A percentile compares a stretch with the other conserved stretches of the same genome.
Evolutionary conservation across 23 tunicate species (phyloP).

Genomic region (Aplidium turbinatum): DNA sequence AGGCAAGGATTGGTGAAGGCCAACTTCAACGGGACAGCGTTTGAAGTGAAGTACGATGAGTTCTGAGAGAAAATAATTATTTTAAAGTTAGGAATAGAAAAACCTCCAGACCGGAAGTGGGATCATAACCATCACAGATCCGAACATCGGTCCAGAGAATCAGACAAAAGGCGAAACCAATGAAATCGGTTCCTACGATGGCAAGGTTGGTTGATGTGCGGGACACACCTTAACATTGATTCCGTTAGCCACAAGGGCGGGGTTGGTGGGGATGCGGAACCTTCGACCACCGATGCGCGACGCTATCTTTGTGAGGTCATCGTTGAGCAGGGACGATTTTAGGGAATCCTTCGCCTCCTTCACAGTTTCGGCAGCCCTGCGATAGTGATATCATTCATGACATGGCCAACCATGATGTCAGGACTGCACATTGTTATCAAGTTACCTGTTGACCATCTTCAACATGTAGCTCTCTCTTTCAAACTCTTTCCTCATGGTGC

Average conservation of each 20-base stretch:
- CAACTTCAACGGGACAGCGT: conserved; percentile 79
- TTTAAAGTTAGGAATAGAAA: no score
- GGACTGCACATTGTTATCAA: background rate
- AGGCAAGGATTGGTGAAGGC: conserved; percentile 50
- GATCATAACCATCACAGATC: no score
- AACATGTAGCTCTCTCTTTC: conserved; percentile 56
- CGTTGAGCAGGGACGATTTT: conserved; percentile 38
- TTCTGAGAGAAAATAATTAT: conserved; percentile 49
- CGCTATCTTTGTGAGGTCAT: conserved; percentile 50
- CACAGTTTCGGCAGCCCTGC: conserved; percentile 80
- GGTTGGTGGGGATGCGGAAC: conserved; percentile 84
- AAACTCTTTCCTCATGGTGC: conserved; percentile 64
- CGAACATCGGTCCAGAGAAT: no score
- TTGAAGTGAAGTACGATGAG: conserved; percentile 82
- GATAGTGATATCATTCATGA: no score
- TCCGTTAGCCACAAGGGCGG: conserved; percentile 63
- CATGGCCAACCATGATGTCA: background rate
- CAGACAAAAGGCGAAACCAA: no score
- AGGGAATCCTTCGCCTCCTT: conserved; percentile 72
- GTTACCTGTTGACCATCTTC: conserved; percentile 47
- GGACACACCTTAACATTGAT: conserved; percentile 58
- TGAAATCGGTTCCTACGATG: no score
- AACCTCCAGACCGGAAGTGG: no score
- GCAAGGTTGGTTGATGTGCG: no score
- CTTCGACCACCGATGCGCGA: conserved; percentile 30